Evolutionary conservation across 2,113 vertebrate species (phyloP), one percentile per base, ranked within the genome.

Genomic region (Chloebia gouldiae): DNA sequence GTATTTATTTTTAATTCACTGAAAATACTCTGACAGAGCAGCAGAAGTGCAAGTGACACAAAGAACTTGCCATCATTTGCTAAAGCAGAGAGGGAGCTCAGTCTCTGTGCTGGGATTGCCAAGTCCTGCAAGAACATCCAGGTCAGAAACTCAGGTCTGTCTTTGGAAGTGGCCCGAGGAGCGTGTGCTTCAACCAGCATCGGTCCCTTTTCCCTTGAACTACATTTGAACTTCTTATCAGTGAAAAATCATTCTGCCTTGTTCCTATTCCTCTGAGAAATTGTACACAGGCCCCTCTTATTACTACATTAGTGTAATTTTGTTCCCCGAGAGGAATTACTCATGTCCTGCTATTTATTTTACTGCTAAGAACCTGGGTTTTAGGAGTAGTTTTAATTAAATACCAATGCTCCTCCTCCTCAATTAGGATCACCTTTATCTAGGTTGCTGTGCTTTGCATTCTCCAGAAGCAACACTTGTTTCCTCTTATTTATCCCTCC

Each of bases 361-460:
- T 94, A 88, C 88, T 81, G 71, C 82, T 57, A 88, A 92, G 87
- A 95, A 79, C 72, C 51, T 79, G 15, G 13, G 4, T 91, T 95
- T 94, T 78, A 95, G 78, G 35, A 79, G 61, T 20, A 93, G 70
- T 80, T 95, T 95, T 95, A 96, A 97, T 95, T 95, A 92, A 95
- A 73, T 65, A 81, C 82, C 91, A 66, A 59, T 73, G 78, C 91
- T 94, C 77, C 79, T 91, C 61, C 75, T 88, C 72, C 86, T 88
- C 92, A 94, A 35, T 93, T 86, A 96, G 70, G 79, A 81, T 83
- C 90, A 93, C 79, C 78, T 95, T 86, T 75, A 80, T 76, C 93
- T 86, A 63, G 63, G 63, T 79, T 20, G n/a, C 72, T 86, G 63
- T 40, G 21, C 69, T 77, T 75, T 56, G 5, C 37, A 15, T 61